Conservation (phyloP, 2,113 vertebrate genomes). For the Ondatra zibethicus region DNA sequence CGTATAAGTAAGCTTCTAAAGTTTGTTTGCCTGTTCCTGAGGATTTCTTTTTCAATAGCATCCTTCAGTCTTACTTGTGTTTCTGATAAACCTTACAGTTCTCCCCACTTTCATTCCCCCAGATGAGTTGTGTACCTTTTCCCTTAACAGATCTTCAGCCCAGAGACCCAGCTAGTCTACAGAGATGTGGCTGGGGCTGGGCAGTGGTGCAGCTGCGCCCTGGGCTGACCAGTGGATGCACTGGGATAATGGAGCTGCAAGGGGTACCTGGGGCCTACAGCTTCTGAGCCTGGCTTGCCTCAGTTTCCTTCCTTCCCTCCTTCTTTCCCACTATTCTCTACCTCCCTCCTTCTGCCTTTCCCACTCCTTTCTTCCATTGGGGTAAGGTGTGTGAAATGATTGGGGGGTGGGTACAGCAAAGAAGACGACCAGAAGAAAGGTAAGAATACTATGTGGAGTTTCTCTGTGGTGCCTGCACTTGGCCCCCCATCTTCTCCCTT, state of each 20-base stretch:
- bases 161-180: not conserved
- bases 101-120: not conserved
- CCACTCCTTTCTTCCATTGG: not conserved
- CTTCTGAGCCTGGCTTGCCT: not conserved
- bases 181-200: not conserved
- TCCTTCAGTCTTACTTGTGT: conserved; percentile 34
- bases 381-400: not conserved
- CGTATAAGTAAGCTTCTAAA: not conserved
- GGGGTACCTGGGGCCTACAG: not conserved
- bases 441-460: not conserved
- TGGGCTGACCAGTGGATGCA: not conserved
- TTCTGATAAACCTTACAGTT: not conserved
- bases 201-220: not conserved
- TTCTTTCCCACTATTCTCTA: not conserved
- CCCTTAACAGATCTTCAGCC: not conserved
- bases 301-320: not conserved
- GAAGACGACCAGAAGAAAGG: not conserved
- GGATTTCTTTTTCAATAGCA: not conserved
- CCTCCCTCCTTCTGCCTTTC: not conserved
- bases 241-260: not conserved
- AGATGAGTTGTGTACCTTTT: not conserved
- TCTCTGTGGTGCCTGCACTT: not conserved
- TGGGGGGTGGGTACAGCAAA: not conserved
- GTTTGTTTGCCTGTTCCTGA: not conserved
- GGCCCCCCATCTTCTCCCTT: not conserved